Conservation (phyloP, 64 coral and sea anemone genomes). For the Porites lutea region DNA sequence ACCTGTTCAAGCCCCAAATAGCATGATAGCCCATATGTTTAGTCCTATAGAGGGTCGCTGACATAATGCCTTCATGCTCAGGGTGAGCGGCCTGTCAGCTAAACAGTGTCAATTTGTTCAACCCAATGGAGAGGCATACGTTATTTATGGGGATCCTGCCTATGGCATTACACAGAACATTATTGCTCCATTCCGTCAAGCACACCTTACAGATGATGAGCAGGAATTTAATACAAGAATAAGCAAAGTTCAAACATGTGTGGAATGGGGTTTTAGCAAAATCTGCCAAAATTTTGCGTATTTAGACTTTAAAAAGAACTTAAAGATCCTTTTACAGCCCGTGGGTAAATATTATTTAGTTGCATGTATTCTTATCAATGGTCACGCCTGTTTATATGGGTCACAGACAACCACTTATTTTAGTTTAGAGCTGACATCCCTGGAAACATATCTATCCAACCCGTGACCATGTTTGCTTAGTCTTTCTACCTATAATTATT, state of each 20-base stretch:
- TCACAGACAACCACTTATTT: conserved; percentile 23
- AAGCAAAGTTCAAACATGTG: conserved; percentile 54
- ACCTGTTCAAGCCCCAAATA: conserved; percentile 66
- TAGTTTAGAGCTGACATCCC: conserved; percentile 5
- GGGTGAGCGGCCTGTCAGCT: conserved; percentile 48
- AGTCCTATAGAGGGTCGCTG: conserved; percentile 51
- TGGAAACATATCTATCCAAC: conserved; percentile 44
- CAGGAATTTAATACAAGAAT: conserved; percentile 70
- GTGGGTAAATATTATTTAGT: conserved; percentile 71
- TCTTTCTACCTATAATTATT: conserved; percentile 26
- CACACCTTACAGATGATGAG: conserved; percentile 66
- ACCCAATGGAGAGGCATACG: conserved; percentile 67
- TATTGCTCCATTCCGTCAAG: conserved; percentile 57
- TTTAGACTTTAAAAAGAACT: conserved; percentile 54
- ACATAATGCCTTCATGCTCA: conserved; percentile 64
- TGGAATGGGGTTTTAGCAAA: conserved; percentile 73
- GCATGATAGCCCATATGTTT: conserved; percentile 71
- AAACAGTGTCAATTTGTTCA: conserved; percentile 54
- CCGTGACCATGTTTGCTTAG: background rate
- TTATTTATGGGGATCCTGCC: conserved; percentile 72
- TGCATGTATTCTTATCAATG: conserved; percentile 55
- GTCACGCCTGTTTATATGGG: conserved; percentile 51
- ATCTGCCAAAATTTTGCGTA: conserved; percentile 54
- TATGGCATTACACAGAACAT: conserved; percentile 73
- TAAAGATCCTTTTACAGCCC: conserved; percentile 45